A percentile compares a stretch with the other conserved stretches of the same genome.
These are phyloP conservation scores for Eleginops maclovinus DNA, from an alignment of 2,113 vertebrate genomes.

Conservation along the genomic window DNA sequence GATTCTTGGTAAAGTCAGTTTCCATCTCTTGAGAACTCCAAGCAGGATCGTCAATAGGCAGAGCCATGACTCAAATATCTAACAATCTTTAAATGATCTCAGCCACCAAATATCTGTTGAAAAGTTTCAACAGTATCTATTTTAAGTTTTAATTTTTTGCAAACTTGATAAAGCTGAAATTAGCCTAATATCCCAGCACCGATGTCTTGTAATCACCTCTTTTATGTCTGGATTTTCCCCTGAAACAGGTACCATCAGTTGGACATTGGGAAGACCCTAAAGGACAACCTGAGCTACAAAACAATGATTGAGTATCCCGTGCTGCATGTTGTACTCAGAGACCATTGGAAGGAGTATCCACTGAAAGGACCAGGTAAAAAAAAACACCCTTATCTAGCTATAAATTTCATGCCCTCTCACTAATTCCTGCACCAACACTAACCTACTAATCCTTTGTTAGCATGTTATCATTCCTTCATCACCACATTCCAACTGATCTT, in stretches of 20 bases:
- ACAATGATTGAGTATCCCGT: conserved; percentile 93
- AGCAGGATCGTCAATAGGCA: conserved; percentile 18
- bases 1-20: conserved; percentile 52
- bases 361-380: conserved; percentile 85
- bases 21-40: conserved; percentile 53
- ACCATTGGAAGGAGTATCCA: conserved; percentile 82
- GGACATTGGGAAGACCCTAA: conserved; percentile 87
- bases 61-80: conserved; percentile 52
- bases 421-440: neutral
- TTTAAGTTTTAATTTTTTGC: neutral
- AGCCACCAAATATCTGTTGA: conserved; percentile 6
- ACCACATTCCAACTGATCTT: neutral
- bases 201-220: conserved; percentile 2
- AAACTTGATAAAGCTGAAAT: neutral
- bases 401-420: neutral
- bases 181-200: neutral
- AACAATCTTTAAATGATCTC: conserved; percentile 41
- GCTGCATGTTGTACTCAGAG: conserved; percentile 87
- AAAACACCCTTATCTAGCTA: neutral
- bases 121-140: conserved; percentile 7
- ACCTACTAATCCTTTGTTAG: neutral
- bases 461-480: neutral
- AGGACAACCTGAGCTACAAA: conserved; percentile 91
- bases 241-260: conserved; percentile 90
- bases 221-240: conserved; percentile 48